Evolutionary conservation across 2,888 invertebrate genomes (phyloP).

Genomic region (Therioaphis trifolii): DNA sequence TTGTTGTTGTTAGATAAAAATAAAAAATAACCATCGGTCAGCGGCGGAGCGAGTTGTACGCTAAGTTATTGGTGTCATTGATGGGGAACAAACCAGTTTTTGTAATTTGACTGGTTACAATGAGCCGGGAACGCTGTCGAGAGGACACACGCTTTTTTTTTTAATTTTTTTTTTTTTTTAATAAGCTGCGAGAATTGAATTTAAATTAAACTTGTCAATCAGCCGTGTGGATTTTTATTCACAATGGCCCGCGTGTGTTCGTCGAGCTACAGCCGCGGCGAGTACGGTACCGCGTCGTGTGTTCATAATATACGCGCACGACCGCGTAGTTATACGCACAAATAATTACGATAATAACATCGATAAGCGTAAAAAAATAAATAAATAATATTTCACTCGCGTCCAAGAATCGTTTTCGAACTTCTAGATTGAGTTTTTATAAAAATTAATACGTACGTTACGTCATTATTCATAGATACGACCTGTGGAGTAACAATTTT

Average conservation of each 20-base stretch:
- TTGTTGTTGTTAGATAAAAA: not conserved
- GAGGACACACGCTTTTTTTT: slow-evolving; percentile 16
- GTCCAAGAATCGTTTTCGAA: not conserved
- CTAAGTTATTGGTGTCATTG: slow-evolving; percentile 58
- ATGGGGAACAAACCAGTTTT: slow-evolving; percentile 54
- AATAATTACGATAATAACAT: not conserved
- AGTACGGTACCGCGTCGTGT: too few species aligned
- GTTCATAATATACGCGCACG: not conserved
- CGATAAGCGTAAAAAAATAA: too few species aligned
- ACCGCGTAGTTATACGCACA: not conserved
- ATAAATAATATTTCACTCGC: not conserved
- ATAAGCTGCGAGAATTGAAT: slow-evolving; percentile 1
- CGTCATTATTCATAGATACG: too few species aligned
- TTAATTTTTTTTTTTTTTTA: not conserved
- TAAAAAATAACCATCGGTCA: slow-evolving; percentile 13
- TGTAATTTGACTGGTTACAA: slow-evolving; percentile 38
- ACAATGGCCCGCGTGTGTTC: too few species aligned
- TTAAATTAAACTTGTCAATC: slow-evolving; percentile 33
- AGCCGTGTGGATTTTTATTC: not conserved
- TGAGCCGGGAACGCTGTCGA: not conserved
- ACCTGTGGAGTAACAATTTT: not conserved
- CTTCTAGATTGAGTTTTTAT: not conserved
- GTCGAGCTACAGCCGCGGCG: too few species aligned
- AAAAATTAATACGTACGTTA: not conserved
- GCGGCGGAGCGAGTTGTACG: slow-evolving; percentile 15